A percentile compares a stretch with the other conserved stretches of the same genome.
These are phyloP conservation scores for Calephelis virginiensis DNA, from an alignment of 1,140 invertebrate species.

Conservation along the genomic window DNA sequence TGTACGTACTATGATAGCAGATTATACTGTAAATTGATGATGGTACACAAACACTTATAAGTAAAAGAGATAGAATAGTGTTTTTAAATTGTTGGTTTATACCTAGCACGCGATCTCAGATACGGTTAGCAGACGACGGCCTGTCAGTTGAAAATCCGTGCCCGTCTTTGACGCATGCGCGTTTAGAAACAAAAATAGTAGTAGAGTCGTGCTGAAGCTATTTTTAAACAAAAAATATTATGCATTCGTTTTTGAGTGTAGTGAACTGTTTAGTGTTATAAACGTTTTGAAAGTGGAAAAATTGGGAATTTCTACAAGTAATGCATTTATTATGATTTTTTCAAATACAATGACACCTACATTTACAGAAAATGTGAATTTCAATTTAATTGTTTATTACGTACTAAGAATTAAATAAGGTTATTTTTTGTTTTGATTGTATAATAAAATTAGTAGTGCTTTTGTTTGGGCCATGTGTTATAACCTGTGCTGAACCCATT, in stretches of 20 bases:
- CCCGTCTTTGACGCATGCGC: slow-evolving; percentile 39
- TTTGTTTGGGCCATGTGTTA: no score
- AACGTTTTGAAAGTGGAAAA: slow-evolving; percentile 15
- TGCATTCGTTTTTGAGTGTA: slow-evolving; percentile 49
- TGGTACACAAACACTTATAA: neutral
- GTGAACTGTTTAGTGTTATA: slow-evolving; percentile 40
- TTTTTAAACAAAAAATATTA: slow-evolving; percentile 50
- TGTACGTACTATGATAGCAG: neutral
- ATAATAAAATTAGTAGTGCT: no score
- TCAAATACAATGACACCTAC: no score
- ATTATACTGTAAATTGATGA: slow-evolving; percentile 7
- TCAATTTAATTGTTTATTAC: no score
- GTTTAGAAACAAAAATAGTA: slow-evolving; percentile 39
- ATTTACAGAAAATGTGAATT: no score
- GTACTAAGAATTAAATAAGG: no score
- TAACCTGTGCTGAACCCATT: no score
- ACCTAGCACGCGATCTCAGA: slow-evolving; percentile 16
- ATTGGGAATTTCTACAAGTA: slow-evolving; percentile 11
- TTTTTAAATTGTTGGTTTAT: slow-evolving; percentile 33
- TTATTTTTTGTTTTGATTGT: no score
- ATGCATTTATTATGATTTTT: neutral
- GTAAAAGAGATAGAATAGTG: slow-evolving; percentile 1
- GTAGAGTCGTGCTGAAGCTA: slow-evolving; percentile 44
- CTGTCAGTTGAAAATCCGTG: slow-evolving; percentile 42
- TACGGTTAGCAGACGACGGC: slow-evolving; percentile 1